These are phyloP conservation scores for Ceriagrion tenellum DNA, from an alignment of 2,888 invertebrate genomes.

Conservation along the genomic window DNA sequence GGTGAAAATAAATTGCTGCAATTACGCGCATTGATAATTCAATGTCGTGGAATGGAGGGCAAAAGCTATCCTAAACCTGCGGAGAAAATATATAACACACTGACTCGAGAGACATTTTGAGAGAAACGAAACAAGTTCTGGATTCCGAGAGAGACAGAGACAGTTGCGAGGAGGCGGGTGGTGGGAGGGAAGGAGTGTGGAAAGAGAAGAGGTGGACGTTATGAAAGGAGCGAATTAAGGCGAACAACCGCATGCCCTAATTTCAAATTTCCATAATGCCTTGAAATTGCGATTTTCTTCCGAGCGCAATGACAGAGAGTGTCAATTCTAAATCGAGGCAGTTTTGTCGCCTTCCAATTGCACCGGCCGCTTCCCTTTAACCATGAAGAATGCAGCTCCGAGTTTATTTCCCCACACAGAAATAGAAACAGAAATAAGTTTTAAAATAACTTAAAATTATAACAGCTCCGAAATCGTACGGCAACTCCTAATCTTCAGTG, in stretches of 20 bases:
- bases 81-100: not conserved
- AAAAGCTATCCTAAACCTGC: not conserved
- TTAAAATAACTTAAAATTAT: not conserved
- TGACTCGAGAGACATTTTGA: not conserved
- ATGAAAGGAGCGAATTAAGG: not conserved
- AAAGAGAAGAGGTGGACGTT: no score
- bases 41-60: no score
- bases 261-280: constrained; percentile 3
- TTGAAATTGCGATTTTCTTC: not conserved
- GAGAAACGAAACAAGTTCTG: not conserved
- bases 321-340: not conserved
- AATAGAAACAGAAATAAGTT: not conserved
- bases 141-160: not conserved
- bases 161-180: no score
- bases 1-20: no score
- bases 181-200: no score
- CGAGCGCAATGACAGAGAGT: not conserved
- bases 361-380: not conserved
- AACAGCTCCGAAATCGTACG: not conserved
- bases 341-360: not conserved
- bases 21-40: no score
- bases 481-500: not conserved
- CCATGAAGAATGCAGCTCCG: not conserved
- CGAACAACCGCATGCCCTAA: not conserved
- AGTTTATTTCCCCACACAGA: not conserved